Base-by-base conservation (phyloP, 1,140 invertebrate genomes). In the Branchinecta lindahli region DNA sequence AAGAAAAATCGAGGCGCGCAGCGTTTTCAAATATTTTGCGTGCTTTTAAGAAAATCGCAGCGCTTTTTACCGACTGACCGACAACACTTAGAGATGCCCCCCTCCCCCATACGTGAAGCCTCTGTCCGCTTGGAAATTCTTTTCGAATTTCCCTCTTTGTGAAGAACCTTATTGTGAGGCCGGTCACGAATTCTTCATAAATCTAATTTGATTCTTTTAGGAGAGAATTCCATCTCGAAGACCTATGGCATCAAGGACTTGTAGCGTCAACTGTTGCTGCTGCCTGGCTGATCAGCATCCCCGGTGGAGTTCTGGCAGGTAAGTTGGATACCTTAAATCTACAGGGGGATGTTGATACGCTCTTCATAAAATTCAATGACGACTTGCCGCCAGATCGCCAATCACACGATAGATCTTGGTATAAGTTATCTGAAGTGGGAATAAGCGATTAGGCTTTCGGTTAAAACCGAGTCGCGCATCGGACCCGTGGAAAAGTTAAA, bases 221-320 rank as follows among this genome's bases (percentile, higher is more conserved):
- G 67, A 75, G 79, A 44, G 71, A 81, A 21, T 84, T 84, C 72
- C 69, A 78, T n/a, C 74, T 84, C 67, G 78, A 75, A 33, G 77
- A 76, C 20, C 69, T 80, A 2, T 84, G 82, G 82, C 83, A 85
- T 73, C 82, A 83, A 71, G 68, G 81, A 0, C 79, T 85, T 47
- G 82, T 85, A 7, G 81, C 82, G 65, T 76, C 77, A 8, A 82
- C 83, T 9, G 76, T 82, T 21, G 75, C 72, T 20, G 75, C 76
- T 8, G 81, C 84, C 5, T 84, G 83, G 73, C 68, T 85, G 2
- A 81, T 83, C 70, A 79, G 84, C 3, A 72, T 85, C 7, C 70
- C 82, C 21, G 83, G 81, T 1, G 85, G 85, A 0, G 76, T 75
- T 45, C 70, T 82, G 9, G 80, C 71, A 4, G 72, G 72, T 73